Base-by-base conservation (phyloP, 2,888 invertebrate species). In the Hylaea fasciaria region DNA sequence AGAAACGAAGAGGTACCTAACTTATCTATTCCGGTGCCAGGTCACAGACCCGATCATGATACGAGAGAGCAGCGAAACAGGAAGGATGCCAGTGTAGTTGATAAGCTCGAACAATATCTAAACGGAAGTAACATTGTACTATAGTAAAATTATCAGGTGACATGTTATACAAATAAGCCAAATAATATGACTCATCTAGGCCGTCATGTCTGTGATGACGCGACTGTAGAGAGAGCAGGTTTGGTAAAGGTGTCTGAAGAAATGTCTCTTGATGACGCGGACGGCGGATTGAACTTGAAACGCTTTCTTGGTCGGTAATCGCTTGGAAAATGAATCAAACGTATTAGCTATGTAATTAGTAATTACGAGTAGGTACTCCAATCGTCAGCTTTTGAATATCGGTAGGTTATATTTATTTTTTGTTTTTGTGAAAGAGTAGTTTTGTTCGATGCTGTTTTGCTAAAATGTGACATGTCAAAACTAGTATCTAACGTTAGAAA, bases 31-130 rank as follows among this genome's bases (percentile, higher is more conserved):
- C n/a, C n/a, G 29, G 13, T 54, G 14, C 10, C 54, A 40, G 68
- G 62, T 62, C 65, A 66, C 37, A 62, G 53, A 56, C 63, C 57
- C 55, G 52, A 44, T 41, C 32, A 32, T 32, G 32, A 32, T 32
- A 58, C 22, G 5, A 3, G 22, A 65, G 64, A 62, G 54, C 67
- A 45, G 48, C 10, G 3, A 22, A 22, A 22, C 67, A 48, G 59
- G 45, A 54, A 54, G 71, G 70, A 69, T 57, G 57, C 59, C 68
- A 52, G 76, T n/a, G n/a, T 70, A 68, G 73, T 69, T 71, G 80
- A 81, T 81, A 80, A 71, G 67, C 65, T 49, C 68, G 63, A 76
- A 74, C 71, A 77, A 74, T 73, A 59, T 56, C 57, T 64, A 72
- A 78, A 70, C 77, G 78, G 79, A 79, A 78, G 74, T 76, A 71